A percentile compares a stretch with the other conserved stretches of the same genome.
Conservation (phyloP, 2,888 invertebrate species). For the Quadroppia sp. region DNA sequence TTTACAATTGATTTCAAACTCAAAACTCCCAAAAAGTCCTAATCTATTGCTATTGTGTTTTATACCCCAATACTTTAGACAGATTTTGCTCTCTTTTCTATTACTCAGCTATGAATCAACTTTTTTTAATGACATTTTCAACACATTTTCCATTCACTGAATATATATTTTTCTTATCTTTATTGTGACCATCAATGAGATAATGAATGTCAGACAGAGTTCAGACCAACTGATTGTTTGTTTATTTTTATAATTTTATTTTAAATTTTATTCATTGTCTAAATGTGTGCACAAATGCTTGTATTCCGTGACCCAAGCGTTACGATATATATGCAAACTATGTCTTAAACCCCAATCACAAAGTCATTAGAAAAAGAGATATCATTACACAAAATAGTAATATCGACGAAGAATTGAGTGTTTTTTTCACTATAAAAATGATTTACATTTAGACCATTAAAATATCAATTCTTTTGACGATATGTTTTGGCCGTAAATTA, state of each 20-base stretch:
- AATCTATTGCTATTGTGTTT: conserved; percentile 1
- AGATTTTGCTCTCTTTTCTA: background rate
- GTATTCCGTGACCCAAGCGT: background rate
- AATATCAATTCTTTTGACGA: background rate
- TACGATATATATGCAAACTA: background rate
- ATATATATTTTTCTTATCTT: background rate
- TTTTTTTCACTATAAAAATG: background rate
- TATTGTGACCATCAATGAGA: background rate
- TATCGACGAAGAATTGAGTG: background rate
- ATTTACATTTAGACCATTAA: too few species aligned
- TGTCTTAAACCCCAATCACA: background rate
- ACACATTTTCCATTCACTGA: background rate
- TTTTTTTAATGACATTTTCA: background rate
- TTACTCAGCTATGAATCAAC: background rate
- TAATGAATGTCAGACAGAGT: background rate
- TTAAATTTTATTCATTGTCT: background rate
- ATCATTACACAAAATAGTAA: conserved; percentile 1
- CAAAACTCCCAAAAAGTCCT: background rate
- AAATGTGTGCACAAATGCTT: background rate
- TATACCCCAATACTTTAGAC: background rate
- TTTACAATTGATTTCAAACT: conserved; percentile 28
- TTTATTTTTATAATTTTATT: background rate
- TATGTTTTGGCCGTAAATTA: conserved; percentile 11
- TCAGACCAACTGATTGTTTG: background rate
- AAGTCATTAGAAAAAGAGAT: conserved; percentile 8